phyloP scores from a whole-genome alignment of 2,113 vertebrate genomes.

The Neolamprologus kungweensis region DNA sequence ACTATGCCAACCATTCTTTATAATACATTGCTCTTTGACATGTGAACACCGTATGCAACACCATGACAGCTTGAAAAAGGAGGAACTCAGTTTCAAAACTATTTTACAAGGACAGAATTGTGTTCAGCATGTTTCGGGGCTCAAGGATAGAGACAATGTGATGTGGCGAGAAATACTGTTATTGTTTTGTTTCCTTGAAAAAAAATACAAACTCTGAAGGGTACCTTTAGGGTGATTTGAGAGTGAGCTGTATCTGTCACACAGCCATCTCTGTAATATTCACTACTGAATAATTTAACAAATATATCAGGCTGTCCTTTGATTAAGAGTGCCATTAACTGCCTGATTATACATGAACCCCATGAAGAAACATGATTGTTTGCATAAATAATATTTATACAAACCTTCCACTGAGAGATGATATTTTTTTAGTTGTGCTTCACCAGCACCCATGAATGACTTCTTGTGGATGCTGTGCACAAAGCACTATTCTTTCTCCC shows the following conservation, averaged over 20 bases:
- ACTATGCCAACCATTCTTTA: neutral
- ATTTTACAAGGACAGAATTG: neutral
- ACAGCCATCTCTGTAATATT: neutral
- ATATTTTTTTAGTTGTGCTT: neutral
- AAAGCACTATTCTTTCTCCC: neutral
- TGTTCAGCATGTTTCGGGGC: neutral
- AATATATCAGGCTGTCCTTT: neutral
- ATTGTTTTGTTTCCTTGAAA: neutral
- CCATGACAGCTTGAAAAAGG: neutral
- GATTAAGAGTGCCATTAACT: neutral
- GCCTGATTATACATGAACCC: neutral
- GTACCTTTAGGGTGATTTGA: neutral
- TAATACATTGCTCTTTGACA: neutral
- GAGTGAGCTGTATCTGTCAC: neutral
- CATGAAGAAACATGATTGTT: neutral
- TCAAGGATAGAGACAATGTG: neutral
- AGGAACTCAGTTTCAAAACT: neutral
- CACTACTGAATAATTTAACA: neutral
- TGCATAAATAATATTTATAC: neutral
- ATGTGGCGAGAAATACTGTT: neutral
- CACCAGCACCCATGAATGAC: neutral
- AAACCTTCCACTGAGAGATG: neutral
- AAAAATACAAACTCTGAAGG: neutral
- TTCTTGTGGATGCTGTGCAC: neutral
- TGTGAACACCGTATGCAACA: neutral